Percentiles rank a stretch among this genome's conserved stretches.
These are phyloP conservation scores for Nezara viridula DNA, from an alignment of 2,888 invertebrate species.

Conservation along the genomic window DNA sequence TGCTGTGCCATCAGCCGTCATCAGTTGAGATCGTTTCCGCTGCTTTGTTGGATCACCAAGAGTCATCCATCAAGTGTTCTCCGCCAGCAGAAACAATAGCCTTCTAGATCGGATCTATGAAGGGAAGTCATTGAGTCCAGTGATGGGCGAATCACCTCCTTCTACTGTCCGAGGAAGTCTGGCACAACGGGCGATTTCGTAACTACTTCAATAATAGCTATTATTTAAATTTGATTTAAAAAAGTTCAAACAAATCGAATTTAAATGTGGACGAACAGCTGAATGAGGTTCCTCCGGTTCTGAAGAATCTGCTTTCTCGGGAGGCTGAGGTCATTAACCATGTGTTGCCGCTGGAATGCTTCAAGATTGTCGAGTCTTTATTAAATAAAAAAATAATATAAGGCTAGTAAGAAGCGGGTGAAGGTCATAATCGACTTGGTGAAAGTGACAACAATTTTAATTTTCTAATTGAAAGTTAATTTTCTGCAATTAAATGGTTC, in stretches of 20 bases:
- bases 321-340: background rate
- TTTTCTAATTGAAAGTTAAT: background rate
- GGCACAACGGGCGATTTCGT: background rate
- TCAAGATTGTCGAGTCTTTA: background rate
- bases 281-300: background rate
- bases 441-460: background rate
- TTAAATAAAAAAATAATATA: background rate
- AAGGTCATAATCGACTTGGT: background rate
- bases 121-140: background rate
- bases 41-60: background rate
- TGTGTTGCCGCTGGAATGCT: background rate
- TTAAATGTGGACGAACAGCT: too few relatives aligned
- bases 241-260: background rate
- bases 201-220: background rate
- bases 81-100: background rate
- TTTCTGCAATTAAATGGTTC: background rate
- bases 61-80: background rate
- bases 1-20: background rate
- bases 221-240: background rate
- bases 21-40: background rate
- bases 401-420: background rate
- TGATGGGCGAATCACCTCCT: background rate
- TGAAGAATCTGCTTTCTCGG: background rate
- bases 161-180: background rate
- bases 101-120: background rate